These are phyloP conservation scores for Fulica atra DNA, from an alignment of 2,113 vertebrate genomes.

Conservation along the genomic window DNA sequence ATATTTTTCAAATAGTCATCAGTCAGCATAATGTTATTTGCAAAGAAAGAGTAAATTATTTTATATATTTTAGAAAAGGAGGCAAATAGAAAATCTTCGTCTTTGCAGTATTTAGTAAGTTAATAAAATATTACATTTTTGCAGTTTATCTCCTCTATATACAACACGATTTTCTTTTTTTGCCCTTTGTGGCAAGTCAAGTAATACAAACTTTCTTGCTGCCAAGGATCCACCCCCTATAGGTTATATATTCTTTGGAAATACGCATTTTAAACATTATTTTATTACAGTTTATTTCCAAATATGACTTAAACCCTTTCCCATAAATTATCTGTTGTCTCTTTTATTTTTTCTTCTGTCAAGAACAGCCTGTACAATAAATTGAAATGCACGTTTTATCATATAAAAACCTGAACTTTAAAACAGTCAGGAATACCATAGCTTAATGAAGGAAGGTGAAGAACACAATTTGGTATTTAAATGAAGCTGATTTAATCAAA, in stretches of 20 bases:
- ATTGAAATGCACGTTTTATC: background rate
- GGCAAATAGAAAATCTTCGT: background rate
- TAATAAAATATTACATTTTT: slow-evolving; percentile 13
- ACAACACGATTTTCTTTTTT: background rate
- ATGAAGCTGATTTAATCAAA: slow-evolving; percentile 72
- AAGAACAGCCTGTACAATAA: background rate
- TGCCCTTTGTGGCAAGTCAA: slow-evolving; percentile 14
- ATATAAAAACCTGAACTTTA: background rate
- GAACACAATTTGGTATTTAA: slow-evolving; percentile 65
- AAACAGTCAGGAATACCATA: background rate
- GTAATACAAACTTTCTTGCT: background rate
- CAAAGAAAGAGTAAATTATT: background rate
- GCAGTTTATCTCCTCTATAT: background rate
- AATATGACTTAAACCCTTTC: slow-evolving; percentile 7
- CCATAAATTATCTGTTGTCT: background rate
- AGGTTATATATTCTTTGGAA: background rate
- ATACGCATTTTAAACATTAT: background rate
- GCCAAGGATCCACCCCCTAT: background rate
- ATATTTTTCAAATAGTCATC: background rate
- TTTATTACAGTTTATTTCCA: slow-evolving; percentile 31
- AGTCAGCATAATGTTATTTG: background rate
- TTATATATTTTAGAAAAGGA: background rate
- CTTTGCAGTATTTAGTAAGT: background rate
- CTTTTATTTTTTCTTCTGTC: background rate
- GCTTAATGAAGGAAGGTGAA: slow-evolving; percentile 47